phyloP scores from a whole-genome alignment of 1,140 invertebrate genomes.

The Bilobella aurantiaca region DNA sequence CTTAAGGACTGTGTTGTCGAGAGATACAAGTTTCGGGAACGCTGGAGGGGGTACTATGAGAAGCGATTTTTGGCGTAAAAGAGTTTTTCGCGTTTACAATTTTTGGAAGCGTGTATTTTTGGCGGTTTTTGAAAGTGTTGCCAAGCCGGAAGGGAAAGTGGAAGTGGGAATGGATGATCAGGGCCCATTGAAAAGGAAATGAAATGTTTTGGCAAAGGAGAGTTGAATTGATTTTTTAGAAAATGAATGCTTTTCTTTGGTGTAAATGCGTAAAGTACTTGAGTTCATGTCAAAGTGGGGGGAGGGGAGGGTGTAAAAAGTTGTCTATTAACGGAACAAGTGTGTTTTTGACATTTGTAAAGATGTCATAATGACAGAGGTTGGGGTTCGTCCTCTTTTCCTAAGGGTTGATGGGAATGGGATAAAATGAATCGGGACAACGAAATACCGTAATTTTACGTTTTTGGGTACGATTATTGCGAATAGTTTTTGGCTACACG shows the following conservation, averaged over 20 bases:
- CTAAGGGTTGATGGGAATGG: not conserved
- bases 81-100: too few species aligned
- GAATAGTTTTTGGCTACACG: too few species aligned
- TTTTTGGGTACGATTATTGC: too few species aligned
- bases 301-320: not conserved
- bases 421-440: not conserved
- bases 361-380: conserved; percentile 5
- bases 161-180: too few species aligned
- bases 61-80: not conserved
- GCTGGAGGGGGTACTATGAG: not conserved
- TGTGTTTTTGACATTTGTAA: conserved; percentile 8
- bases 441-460: not conserved
- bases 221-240: not conserved
- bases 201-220: too few species aligned
- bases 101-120: too few species aligned
- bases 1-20: not conserved
- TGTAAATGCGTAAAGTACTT: not conserved
- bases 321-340: not conserved
- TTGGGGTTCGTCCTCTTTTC: not conserved
- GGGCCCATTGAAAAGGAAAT: too few species aligned
- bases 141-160: not conserved
- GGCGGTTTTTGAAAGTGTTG: too few species aligned
- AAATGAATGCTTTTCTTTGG: not conserved
- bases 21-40: not conserved
- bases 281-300: not conserved